A percentile compares a stretch with the other conserved stretches of the same genome.
These are phyloP conservation scores for Camponotus vicinus DNA, from an alignment of 1,140 invertebrate genomes.

Conservation along the genomic window DNA sequence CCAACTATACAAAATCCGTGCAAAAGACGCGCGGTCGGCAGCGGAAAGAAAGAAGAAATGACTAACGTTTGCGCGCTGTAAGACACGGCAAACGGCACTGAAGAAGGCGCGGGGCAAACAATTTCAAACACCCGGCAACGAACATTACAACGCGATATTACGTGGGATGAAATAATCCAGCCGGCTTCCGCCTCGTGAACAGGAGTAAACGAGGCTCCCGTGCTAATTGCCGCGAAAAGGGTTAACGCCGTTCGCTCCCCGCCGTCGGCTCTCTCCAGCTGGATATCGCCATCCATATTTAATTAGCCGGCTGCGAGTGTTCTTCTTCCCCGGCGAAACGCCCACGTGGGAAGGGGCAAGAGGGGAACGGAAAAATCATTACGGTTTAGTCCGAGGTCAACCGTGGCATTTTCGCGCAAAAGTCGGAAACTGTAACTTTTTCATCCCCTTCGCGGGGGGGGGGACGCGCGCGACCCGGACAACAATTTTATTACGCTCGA, in stretches of 20 bases:
- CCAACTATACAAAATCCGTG: neutral
- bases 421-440: neutral
- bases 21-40: conserved; percentile 8
- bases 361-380: conserved; percentile 63
- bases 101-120: conserved; percentile 80
- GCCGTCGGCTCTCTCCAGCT: conserved; percentile 54
- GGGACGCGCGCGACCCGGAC: neutral
- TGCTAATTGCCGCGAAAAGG: conserved; percentile 84
- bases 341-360: conserved; percentile 26
- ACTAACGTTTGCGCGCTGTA: conserved; percentile 57
- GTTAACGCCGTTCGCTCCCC: conserved; percentile 79
- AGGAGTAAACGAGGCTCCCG: conserved; percentile 82
- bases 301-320: conserved; percentile 78
- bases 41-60: conserved; percentile 48
- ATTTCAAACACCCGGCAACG: conserved; percentile 83
- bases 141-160: conserved; percentile 85
- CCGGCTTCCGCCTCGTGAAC: conserved; percentile 80
- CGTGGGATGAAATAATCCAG: conserved; percentile 84
- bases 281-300: conserved; percentile 84
- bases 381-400: conserved; percentile 58
- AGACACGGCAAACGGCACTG: conserved; percentile 76
- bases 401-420: conserved; percentile 36
- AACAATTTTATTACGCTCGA: neutral
- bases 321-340: conserved; percentile 66
- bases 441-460: neutral